phyloP scores from a whole-genome alignment of 2,113 vertebrate genomes.

The Boulengeromyrus knoepffleri region DNA sequence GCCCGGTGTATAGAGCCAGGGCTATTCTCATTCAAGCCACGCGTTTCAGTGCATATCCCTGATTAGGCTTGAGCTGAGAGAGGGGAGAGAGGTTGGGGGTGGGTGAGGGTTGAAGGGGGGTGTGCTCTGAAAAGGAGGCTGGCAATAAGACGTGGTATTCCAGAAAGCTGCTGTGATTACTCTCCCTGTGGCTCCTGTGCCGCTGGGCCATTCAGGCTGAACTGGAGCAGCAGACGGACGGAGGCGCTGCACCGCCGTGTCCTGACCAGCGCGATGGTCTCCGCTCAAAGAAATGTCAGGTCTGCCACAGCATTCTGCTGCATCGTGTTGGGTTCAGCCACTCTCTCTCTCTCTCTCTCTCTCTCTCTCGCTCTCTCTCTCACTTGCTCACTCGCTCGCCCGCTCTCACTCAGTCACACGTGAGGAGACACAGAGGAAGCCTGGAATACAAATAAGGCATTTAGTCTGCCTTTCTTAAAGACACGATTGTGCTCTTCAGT shows the following conservation, averaged over 20 bases:
- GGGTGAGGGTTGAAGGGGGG: slow-evolving; percentile 26
- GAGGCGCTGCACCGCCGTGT: slow-evolving; percentile 31
- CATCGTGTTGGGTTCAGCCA: slow-evolving; percentile 54
- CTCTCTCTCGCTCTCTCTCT: slow-evolving; percentile 29
- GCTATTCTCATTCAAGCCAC: slow-evolving; percentile 49
- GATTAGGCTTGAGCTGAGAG: slow-evolving; percentile 26
- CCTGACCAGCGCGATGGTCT: slow-evolving; percentile 43
- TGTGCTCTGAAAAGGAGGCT: neutral
- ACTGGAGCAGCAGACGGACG: slow-evolving; percentile 40
- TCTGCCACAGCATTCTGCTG: slow-evolving; percentile 62
- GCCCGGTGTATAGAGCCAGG: slow-evolving; percentile 36
- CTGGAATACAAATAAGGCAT: slow-evolving; percentile 64
- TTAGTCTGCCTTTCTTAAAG: slow-evolving; percentile 53
- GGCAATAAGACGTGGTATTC: slow-evolving; percentile 41
- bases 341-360: slow-evolving; percentile 22
- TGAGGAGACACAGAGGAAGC: slow-evolving; percentile 49
- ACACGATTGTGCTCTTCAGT: slow-evolving; percentile 52
- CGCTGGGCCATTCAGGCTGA: neutral
- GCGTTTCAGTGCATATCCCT: slow-evolving; percentile 32
- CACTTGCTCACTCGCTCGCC: slow-evolving; percentile 34
- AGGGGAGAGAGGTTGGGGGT: slow-evolving; percentile 25
- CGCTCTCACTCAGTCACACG: slow-evolving; percentile 56
- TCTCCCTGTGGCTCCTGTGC: neutral
- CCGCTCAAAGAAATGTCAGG: slow-evolving; percentile 57
- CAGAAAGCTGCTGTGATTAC: slow-evolving; percentile 8